Base-by-base conservation (phyloP, 2,797 vertebrate genomes). In the Adelosebastes latens region DNA sequence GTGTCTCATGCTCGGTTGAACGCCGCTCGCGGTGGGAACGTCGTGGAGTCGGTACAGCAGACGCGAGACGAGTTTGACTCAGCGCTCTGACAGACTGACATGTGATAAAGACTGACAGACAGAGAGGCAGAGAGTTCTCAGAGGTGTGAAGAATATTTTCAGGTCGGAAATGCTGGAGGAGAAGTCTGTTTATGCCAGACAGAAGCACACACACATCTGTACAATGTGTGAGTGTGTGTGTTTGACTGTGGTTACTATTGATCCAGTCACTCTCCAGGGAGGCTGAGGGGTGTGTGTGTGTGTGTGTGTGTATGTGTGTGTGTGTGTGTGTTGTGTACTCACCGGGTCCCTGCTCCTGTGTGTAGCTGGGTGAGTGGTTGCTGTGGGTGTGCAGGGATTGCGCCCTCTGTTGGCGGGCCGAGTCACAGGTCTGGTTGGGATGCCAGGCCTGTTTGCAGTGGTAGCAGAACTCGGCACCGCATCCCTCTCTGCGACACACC, bases 391-490 rank as follows among this genome's bases (percentile, higher is more conserved):
- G 96, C 87, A 99, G 96, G 16, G 94, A 95, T 61, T 98, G 97
- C 0, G 98, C 97, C 90, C 98, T 95, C 91, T 99, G 98, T 82
- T 99, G 98, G 42, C 98, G 97, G 71, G 98, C 98, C 53, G 98
- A 99, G 92, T 99, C 98, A 69, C 98, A 99, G 5, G 98, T 99
- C 88, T 99, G 98, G 96, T 99, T 99, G 84, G 98, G 98, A 77
- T 99, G 98, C 98, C 98, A 99, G 86, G 98, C 97, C 94, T 99
- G 98, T 59, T 99, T 99, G 95, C 98, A 99, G 95, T 99, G 98
- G 92, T 99, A 99, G 94, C 98, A 99, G 95, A 99, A 99, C 94
- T 99, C 98, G 0, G 98, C 98, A 24, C 97, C 97, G 84, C 98
- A 99, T 87, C 98, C 98, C 14, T 99, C 98, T 79, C 98, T 95